A percentile compares a stretch with the other conserved stretches of the same genome.
phyloP scores from a whole-genome alignment of 1,140 invertebrate species.

The Probaryconus sp. region DNA sequence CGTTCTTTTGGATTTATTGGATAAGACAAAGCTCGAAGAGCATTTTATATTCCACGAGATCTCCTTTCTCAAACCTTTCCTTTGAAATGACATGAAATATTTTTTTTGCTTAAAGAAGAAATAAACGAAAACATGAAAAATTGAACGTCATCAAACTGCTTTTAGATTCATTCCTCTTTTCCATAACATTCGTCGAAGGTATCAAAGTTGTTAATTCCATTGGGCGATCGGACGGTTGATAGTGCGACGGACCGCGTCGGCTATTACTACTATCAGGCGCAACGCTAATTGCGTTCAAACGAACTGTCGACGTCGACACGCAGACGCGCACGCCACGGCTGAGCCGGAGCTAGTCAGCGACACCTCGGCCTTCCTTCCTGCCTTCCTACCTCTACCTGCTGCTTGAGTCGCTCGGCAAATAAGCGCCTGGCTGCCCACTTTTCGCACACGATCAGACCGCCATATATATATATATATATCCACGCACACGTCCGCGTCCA shows the following conservation, averaged over 20 bases:
- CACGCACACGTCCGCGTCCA: conserved; percentile 36
- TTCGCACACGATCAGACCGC: conserved; percentile 33
- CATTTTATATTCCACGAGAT: too few species aligned
- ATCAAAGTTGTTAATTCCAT: conserved; percentile 65
- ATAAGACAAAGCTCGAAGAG: too few species aligned
- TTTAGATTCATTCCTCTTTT: conserved; percentile 6
- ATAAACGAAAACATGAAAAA: neutral
- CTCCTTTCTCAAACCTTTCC: too few species aligned
- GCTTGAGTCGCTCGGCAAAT: conserved; percentile 43
- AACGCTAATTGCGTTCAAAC: conserved; percentile 77
- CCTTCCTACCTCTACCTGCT: conserved; percentile 46
- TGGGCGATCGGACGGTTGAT: conserved; percentile 68
- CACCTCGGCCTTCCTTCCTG: conserved; percentile 28
- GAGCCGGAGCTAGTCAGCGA: conserved; percentile 25
- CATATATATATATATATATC: too few species aligned
- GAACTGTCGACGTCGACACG: conserved; percentile 74
- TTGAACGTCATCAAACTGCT: neutral
- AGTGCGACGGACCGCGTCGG: conserved; percentile 58
- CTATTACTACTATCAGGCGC: conserved; percentile 64
- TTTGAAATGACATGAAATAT: too few species aligned
- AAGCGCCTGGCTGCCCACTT: too few species aligned
- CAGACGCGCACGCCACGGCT: conserved; percentile 59
- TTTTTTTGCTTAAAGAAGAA: too few species aligned
- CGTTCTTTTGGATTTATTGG: too few species aligned
- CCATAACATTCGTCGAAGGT: conserved; percentile 7